phyloP scores from a whole-genome alignment of 92 coral and sea anemone genomes.

The Metridium senile region DNA sequence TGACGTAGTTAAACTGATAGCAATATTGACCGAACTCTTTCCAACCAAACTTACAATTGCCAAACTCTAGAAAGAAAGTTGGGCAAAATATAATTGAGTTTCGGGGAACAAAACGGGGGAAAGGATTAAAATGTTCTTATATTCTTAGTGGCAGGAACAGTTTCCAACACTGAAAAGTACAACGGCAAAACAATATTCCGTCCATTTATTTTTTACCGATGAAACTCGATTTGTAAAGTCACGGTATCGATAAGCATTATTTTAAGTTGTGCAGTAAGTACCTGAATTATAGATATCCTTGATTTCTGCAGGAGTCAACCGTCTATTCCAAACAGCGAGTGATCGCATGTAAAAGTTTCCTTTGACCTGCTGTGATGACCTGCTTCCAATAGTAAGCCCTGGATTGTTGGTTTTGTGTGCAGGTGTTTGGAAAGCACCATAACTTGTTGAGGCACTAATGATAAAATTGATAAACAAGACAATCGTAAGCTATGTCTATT shows the following conservation, averaged over 20 bases:
- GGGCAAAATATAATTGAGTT: not conserved
- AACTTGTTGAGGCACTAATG: constrained; percentile 3
- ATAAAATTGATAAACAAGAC: not conserved
- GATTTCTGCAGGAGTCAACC: constrained; percentile 61
- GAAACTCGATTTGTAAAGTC: too few species aligned
- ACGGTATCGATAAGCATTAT: not conserved
- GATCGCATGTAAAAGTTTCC: constrained; percentile 59
- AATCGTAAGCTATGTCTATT: too few species aligned
- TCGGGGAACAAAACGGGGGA: too few species aligned
- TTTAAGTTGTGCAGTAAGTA: not conserved
- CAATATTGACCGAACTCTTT: constrained; percentile 91
- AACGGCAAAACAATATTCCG: too few species aligned
- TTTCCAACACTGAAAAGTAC: too few species aligned
- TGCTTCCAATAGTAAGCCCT: constrained; percentile 59
- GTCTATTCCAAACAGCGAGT: constrained; percentile 83
- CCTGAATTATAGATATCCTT: constrained; percentile 82
- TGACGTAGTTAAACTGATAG: constrained; percentile 77
- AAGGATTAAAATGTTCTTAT: too few species aligned
- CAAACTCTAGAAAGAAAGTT: constrained; percentile 63
- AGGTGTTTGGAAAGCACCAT: not conserved
- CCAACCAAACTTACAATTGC: constrained; percentile 87
- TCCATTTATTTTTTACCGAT: too few species aligned
- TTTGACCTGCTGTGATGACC: constrained; percentile 34
- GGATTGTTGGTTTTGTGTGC: constrained; percentile 19
- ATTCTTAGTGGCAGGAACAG: too few species aligned